Percentiles rank a stretch among this genome's conserved stretches.
Conservation (phyloP, 1,140 invertebrate genomes). For the Drosophila obscura region DNA sequence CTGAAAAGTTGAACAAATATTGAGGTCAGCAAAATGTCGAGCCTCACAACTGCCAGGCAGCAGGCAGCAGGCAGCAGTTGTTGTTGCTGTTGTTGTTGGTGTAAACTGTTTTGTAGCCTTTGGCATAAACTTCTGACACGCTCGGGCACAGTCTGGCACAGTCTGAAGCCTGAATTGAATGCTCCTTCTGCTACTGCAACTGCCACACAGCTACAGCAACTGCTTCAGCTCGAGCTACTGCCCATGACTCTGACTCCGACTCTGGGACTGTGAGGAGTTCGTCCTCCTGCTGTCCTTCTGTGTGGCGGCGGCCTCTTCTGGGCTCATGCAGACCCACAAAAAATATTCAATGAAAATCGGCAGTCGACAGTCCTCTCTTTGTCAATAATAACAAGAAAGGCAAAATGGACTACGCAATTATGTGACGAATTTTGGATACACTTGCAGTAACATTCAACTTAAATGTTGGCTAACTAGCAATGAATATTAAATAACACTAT, state of each 20-base stretch:
- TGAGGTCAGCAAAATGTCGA: constrained; percentile 75
- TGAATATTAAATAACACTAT: too few species aligned
- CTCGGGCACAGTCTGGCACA: constrained; percentile 45
- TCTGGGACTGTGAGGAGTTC: background rate
- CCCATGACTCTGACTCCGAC: constrained; percentile 9
- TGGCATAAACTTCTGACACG: constrained; percentile 72
- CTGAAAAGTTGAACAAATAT: constrained; percentile 80
- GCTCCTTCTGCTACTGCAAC: too few species aligned
- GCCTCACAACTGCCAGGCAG: constrained; percentile 21
- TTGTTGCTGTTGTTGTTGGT: constrained; percentile 36
- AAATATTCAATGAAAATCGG: constrained; percentile 77
- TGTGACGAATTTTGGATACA: too few species aligned
- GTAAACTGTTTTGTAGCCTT: constrained; percentile 74
- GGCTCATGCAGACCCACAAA: constrained; percentile 12
- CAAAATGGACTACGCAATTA: too few species aligned
- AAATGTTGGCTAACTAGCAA: too few species aligned
- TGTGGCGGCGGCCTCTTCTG: constrained; percentile 11
- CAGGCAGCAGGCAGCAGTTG: background rate
- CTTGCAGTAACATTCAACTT: too few species aligned
- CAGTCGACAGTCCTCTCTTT: constrained; percentile 59
- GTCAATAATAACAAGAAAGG: constrained; percentile 64
- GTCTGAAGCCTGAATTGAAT: constrained; percentile 10
- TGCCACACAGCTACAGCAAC: too few species aligned
- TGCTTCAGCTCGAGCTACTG: background rate
- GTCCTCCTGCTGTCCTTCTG: background rate